phyloP scores from a whole-genome alignment of 2,113 vertebrate genomes.

The Serilophus lunatus region DNA sequence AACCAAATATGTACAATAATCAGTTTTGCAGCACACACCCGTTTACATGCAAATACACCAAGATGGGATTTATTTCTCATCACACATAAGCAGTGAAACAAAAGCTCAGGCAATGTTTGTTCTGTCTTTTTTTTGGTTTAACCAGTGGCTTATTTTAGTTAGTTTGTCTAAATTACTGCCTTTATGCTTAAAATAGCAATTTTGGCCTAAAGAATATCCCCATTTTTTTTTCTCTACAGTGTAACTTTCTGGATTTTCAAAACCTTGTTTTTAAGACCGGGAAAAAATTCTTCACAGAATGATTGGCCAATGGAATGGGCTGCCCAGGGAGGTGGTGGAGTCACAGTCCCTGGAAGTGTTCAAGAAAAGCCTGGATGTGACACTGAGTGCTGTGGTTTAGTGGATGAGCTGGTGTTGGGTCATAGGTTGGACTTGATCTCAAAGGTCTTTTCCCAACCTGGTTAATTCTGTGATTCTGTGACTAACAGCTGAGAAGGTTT shows the following conservation, averaged over 20 bases:
- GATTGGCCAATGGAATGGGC: no score
- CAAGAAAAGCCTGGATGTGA: no score
- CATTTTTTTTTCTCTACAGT: neutral
- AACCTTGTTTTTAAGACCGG: neutral
- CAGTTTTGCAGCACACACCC: neutral
- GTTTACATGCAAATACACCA: neutral
- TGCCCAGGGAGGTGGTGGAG: no score
- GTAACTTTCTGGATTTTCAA: neutral
- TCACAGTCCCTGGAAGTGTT: no score
- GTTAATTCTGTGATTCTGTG: no score
- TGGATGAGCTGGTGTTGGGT: no score
- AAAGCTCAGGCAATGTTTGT: neutral
- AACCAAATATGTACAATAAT: neutral
- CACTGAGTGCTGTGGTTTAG: no score
- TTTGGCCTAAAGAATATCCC: neutral
- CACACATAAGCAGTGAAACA: neutral
- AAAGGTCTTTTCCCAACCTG: no score
- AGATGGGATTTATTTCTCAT: neutral
- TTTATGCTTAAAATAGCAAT: neutral
- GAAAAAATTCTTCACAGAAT: no score
- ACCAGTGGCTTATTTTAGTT: neutral
- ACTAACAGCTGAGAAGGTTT: neutral
- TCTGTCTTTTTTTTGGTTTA: neutral
- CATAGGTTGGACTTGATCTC: no score
- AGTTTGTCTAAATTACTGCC: neutral